Base-by-base conservation (phyloP, 2,113 vertebrate species). In the Otocyon megalotis region DNA sequence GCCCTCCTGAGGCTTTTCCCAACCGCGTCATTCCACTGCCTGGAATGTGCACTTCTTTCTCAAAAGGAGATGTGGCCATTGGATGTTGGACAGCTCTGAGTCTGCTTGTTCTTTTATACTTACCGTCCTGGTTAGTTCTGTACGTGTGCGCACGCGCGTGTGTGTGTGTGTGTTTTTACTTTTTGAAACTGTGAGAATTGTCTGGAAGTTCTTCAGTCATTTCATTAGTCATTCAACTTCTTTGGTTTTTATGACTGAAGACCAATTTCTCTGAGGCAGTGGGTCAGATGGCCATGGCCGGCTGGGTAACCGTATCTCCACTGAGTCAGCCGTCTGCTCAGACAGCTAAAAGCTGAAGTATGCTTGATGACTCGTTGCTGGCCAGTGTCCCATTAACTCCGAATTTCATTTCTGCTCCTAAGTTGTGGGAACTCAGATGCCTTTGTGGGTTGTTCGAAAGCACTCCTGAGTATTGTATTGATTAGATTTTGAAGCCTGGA, bases 281-380 rank as follows among this genome's bases (percentile, higher is more conserved):
- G 67, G 94, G 54, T 96, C 89, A 81, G 76, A 82, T 95, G 87
- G 93, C 54, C 19, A 2, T 88, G 88, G 67, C 86, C 79, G 74
- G 60, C 62, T 60, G 88, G 60, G 65, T 60, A 43, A 67, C 50
- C 50, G 4, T 71, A 91, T 86, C 37, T 67, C 26, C 0, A 24
- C 82, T 93, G 97, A 98, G 83, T 96, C 97, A 98, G 92, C 91
- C 81, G 92, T 96, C 97, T 96, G 89, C 14, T 50, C 65, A 62
- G 50, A 63, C 37, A 30, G 35, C 71, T 56, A 48, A 89, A 56
- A n/a, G 77, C 77, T 32, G 60, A 77, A 58, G 85, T 54, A 30
- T 30, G 74, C 24, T 26, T 58, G 85, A 20, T 96, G 94, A 96
- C 82, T 81, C 5, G 37, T 53, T 82, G 20, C 26, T 65, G 24